Base-by-base conservation (phyloP, 92 coral and sea anemone species). In the Micromussa lordhowensis region DNA sequence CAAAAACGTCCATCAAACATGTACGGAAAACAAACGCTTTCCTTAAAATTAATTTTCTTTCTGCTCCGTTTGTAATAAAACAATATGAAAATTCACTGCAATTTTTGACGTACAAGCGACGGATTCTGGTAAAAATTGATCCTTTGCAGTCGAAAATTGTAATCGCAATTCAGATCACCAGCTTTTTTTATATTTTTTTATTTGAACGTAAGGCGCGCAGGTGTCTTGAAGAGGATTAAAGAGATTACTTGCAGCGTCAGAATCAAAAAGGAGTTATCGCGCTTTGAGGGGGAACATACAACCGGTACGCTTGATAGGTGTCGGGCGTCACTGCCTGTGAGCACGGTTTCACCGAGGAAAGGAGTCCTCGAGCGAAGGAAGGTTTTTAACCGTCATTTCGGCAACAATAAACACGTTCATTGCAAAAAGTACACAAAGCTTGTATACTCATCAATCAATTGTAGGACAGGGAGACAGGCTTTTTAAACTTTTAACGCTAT, bases 1-100 rank as follows among this genome's bases (percentile, higher is more conserved):
- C 87, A 84, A 84, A 72, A 84, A 83, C 68, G 79, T 83, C 87
- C 38, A 69, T 83, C 87, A 83, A 72, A 53, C 26, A 48, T 31
- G 68, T 79, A 44, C 68, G 68, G 78, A 71, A 53, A 83, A 83
- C 51, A 83, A 71, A 72, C 78, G 87, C 87, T 51, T 72, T 51
- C 80, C 32, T 54, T 74, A 40, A 44, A 48, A 69, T 82, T 49
- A 82, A 69, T 69, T 82, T 82, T 31, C 63, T 49, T 68, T 30
- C 77, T 48, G 48, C 28, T 44, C 49, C 66, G 44, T 58, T 84
- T 36, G 88, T n/a, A 22, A 55, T 36, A 57, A 54, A 40, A 74
- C 71, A 53, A 54, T 73, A 34, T 72, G 71, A 74, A 84, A 84
- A 53, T 34, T 72, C 63, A 72, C 87, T 55, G 15, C n/a, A 51